Percentiles rank a stretch among this genome's conserved stretches.
Conservation (phyloP, 2,113 vertebrate species). For the Quiscalus mexicanus region DNA sequence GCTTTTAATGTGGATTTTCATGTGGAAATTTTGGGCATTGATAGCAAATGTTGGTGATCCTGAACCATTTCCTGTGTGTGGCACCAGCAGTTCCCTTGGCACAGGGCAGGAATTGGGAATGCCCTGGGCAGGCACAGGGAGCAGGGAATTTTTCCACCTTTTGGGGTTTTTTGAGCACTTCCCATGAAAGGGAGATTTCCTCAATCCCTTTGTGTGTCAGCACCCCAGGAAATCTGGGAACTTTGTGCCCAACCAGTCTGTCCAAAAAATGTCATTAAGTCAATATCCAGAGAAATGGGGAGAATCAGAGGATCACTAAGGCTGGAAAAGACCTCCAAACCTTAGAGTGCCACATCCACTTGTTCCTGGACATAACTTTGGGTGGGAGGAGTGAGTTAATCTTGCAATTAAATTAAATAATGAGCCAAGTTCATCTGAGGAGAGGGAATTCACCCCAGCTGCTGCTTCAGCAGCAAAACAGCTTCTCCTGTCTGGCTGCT, state of each 20-base stretch:
- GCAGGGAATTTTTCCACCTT: background rate
- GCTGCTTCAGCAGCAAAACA: background rate
- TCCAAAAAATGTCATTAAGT: background rate
- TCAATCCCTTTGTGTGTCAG: background rate
- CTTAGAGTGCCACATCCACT: background rate
- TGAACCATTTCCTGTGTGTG: background rate
- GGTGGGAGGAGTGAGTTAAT: background rate
- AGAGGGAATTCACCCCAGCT: background rate
- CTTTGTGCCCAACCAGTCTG: background rate
- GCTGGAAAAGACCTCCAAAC: background rate
- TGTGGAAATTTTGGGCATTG: background rate
- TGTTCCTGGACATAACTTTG: background rate
- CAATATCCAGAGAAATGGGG: background rate
- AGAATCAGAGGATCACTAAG: background rate
- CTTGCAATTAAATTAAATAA: background rate
- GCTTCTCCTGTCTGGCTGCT: background rate
- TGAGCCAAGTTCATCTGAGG: background rate
- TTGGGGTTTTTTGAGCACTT: background rate
- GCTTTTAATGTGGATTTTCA: background rate
- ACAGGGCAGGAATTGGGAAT: background rate
- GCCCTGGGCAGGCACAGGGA: background rate
- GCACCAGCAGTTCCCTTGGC: background rate
- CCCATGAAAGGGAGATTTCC: accelerated
- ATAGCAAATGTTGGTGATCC: background rate
- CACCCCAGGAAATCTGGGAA: background rate